phyloP scores from a whole-genome alignment of 2,113 vertebrate genomes.

The Pseudopodoces humilis region DNA sequence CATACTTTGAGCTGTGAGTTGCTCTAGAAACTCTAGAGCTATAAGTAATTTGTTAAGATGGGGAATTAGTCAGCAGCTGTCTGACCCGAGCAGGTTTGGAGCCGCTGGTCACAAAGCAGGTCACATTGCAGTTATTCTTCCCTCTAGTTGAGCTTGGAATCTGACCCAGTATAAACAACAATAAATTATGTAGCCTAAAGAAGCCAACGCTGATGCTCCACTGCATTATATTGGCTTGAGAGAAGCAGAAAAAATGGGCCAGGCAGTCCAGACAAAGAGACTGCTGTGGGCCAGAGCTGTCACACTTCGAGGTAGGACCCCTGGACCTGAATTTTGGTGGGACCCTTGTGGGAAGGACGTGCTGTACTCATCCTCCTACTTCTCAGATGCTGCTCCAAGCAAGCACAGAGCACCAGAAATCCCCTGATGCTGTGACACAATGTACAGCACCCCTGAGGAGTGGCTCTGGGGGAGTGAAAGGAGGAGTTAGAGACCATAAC shows the following conservation, averaged over 20 bases:
- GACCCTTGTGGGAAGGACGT: not conserved
- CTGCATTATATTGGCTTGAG: not conserved
- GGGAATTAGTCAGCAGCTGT: constrained; percentile 46
- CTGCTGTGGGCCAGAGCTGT: not conserved
- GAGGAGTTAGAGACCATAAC: not conserved
- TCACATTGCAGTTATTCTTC: not conserved
- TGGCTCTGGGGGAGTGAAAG: not conserved
- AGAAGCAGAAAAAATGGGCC: not conserved
- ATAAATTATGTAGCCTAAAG: constrained; percentile 25
- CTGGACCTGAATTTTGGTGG: not conserved
- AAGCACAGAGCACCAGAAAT: not conserved
- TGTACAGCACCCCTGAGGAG: not conserved
- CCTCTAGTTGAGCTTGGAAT: constrained; percentile 12
- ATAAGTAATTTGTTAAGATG: constrained; percentile 19
- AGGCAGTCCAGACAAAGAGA: not conserved
- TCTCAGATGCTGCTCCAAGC: not conserved
- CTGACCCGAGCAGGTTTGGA: constrained; percentile 24
- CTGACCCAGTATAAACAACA: constrained; percentile 29
- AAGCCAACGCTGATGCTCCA: not conserved
- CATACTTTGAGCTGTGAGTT: not conserved
- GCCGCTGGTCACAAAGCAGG: constrained; percentile 26
- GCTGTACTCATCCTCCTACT: not conserved
- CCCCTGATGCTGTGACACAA: not conserved
- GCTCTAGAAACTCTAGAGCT: constrained; percentile 16
- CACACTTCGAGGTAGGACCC: not conserved